Evolutionary conservation across 2,888 invertebrate species (phyloP).

Genomic region (Parapristionchus giblindavisi): DNA sequence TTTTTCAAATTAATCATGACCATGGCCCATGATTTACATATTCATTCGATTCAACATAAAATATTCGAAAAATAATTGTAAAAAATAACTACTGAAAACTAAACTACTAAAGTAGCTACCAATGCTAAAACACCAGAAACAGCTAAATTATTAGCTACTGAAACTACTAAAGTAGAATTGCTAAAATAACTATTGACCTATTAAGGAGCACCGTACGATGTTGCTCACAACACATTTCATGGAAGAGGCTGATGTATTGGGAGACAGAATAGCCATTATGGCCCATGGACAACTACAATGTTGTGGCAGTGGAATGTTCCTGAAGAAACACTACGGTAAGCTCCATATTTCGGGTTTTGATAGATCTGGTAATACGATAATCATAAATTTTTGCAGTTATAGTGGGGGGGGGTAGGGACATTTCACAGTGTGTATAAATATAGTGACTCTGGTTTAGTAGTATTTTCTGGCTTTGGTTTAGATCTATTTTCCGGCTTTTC

Average conservation of each 20-base stretch:
- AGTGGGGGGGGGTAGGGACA: no score
- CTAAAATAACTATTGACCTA: not conserved
- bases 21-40: not conserved
- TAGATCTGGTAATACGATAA: no score
- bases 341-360: no score
- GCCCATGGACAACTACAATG: constrained; percentile 83
- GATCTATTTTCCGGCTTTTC: no score
- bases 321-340: constrained; percentile 84
- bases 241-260: constrained; percentile 88
- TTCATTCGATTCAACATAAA: not conserved
- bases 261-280: constrained; percentile 86
- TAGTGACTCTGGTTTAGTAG: no score
- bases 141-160: no score
- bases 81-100: no score
- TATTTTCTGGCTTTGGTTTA: no score
- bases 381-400: no score
- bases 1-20: not conserved
- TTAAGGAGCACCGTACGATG: constrained; percentile 76
- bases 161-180: not conserved
- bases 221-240: constrained; percentile 87
- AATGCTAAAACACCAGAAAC: not conserved
- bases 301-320: constrained; percentile 79
- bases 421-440: no score
- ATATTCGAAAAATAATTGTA: not conserved
- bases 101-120: not conserved